Base-by-base conservation (phyloP, 2,797 vertebrate species). In the Chromobotia macracanthus region DNA sequence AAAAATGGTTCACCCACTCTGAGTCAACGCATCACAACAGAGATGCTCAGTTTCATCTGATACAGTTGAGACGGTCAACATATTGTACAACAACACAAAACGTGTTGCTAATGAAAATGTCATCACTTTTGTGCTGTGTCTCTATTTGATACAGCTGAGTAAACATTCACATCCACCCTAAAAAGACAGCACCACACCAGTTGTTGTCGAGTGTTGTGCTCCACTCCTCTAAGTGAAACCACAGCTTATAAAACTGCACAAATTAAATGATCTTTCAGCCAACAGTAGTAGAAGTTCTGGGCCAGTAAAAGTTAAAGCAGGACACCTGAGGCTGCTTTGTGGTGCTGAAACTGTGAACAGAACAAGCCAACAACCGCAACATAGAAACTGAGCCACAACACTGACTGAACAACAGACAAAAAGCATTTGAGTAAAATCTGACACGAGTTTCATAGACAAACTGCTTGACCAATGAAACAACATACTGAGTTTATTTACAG, bases 91-190 rank as follows among this genome's bases (percentile, higher is more conserved):
- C 46, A 16, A 48, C 46, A 48, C 2, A 2, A 5, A 16, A 16
- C 16, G 46, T 16, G 3, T 16, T 15, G 12, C 16, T 16, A 5
- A n/a, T n/a, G 15, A 48, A 16, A 70, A 41, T 0, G 6, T 51
- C 61, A 28, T 67, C 31, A 56, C 31, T 16, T 12, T 8, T 23
- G n/a, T 19, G 64, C 58, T 77, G 64, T 5, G 23, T 71, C 9
- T 44, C 16, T 5, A 19, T 55, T 53, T 18, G 3, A 53, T 12
- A 38, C 88, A 90, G 90, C 89, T 90, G 88, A 84, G 79, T 84
- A 90, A 90, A 90, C 38, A 88, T 0, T 28, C 60, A 48, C 46
- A 15, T 19, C 51, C 60, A 38, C 41, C 79, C 31, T 21, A 63
- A 68, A 21, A 70, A 48, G 44, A 21, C 41, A 31, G 41, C 5